Evolutionary conservation across 2,113 vertebrate species (phyloP).

Genomic region (Python bivittatus): DNA sequence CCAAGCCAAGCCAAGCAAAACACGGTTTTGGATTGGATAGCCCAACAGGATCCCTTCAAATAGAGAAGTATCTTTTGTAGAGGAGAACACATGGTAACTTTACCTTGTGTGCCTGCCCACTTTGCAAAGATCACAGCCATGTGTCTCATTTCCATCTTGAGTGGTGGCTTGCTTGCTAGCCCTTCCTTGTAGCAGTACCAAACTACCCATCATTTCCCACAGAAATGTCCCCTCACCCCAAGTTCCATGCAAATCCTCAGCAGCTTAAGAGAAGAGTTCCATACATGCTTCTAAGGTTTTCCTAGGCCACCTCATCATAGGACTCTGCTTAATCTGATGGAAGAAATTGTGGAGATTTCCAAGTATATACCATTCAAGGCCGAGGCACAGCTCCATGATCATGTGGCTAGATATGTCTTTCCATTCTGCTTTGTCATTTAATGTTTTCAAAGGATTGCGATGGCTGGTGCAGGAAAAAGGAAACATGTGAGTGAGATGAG

Average conservation of each 20-base stretch:
- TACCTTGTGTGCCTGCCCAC: background rate
- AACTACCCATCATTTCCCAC: background rate
- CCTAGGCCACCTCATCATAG: background rate
- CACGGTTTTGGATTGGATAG: background rate
- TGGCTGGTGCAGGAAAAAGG: background rate
- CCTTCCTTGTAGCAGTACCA: background rate
- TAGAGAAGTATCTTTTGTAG: background rate
- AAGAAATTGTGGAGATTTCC: background rate
- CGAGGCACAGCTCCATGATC: background rate
- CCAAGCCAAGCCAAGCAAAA: background rate
- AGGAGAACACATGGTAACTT: background rate
- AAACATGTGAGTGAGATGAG: background rate
- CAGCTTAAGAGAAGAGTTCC: background rate
- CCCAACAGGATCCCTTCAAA: background rate
- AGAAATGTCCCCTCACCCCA: background rate
- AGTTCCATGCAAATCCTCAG: background rate
- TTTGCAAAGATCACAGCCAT: background rate
- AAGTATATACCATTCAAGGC: constrained; percentile 12
- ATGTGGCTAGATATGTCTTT: background rate
- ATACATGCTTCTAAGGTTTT: background rate
- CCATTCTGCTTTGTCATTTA: background rate
- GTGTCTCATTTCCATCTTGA: background rate
- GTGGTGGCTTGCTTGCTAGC: background rate
- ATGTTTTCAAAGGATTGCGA: constrained; percentile 20
- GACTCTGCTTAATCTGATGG: background rate